Conservation (phyloP, 2,888 invertebrate species). For the Coelogynopora nodosa region DNA sequence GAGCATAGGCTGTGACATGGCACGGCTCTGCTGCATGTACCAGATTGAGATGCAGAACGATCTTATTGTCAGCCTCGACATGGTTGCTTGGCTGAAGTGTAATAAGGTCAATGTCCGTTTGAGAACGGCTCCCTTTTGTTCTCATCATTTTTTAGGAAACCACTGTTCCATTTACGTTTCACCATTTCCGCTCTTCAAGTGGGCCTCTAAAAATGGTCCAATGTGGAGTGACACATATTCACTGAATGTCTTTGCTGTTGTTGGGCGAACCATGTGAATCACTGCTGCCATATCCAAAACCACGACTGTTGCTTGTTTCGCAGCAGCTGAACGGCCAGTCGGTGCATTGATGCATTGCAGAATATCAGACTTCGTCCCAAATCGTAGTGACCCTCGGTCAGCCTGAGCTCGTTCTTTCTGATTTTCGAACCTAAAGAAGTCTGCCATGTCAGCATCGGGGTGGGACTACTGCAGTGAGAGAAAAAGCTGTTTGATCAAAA, state of each 20-base stretch:
- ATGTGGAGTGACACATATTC: slow-evolving; percentile 35
- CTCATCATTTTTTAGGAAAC: no score
- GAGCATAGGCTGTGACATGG: neutral
- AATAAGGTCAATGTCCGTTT: slow-evolving; percentile 19
- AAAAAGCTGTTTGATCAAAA: slow-evolving; percentile 19
- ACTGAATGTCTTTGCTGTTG: slow-evolving; percentile 2
- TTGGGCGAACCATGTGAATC: slow-evolving; percentile 23
- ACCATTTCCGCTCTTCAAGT: slow-evolving; percentile 35
- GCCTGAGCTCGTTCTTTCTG: neutral
- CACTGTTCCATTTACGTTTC: no score
- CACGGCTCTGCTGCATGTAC: slow-evolving; percentile 7
- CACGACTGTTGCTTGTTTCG: slow-evolving; percentile 18
- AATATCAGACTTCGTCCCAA: slow-evolving; percentile 24
- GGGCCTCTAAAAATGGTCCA: slow-evolving; percentile 37
- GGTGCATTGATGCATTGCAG: neutral
- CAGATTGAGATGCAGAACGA: neutral
- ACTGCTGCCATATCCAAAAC: slow-evolving; percentile 18
- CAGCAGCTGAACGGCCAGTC: neutral
- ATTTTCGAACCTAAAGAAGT: slow-evolving; percentile 1
- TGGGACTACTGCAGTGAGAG: slow-evolving; percentile 9
- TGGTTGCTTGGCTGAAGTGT: slow-evolving; percentile 13
- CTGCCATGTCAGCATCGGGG: slow-evolving; percentile 13
- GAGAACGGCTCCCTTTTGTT: no score
- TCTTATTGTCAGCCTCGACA: neutral
- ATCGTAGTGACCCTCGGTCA: slow-evolving; percentile 25